A percentile compares a stretch with the other conserved stretches of the same genome.
Conservation (phyloP, 2,797 vertebrate species). For the Anguilla obscura region DNA sequence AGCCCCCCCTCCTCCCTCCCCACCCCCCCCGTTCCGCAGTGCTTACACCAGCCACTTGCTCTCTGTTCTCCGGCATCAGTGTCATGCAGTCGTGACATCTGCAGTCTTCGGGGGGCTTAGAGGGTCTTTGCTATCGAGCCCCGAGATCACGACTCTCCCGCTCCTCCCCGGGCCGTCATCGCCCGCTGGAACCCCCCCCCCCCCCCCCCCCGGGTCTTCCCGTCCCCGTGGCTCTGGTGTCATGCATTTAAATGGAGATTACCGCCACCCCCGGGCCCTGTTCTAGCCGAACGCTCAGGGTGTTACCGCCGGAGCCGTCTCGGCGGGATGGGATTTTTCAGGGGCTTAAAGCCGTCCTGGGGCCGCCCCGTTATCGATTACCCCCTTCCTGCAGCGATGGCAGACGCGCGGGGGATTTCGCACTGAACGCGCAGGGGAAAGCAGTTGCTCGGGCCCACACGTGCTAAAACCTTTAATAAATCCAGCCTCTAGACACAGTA, state of each 20-base stretch:
- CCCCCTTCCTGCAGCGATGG: slow-evolving; percentile 51
- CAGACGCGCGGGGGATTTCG: slow-evolving; percentile 52
- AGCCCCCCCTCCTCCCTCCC: not conserved
- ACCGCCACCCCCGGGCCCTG: slow-evolving; percentile 14
- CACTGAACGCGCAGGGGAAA: not conserved
- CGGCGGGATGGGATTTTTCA: slow-evolving; percentile 54
- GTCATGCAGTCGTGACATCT: not conserved
- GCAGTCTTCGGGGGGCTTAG: not conserved
- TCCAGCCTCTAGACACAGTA: not conserved
- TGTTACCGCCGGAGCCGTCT: slow-evolving; percentile 26
- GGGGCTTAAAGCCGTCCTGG: slow-evolving; percentile 44
- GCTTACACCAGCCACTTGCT: not conserved
- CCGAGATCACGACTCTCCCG: not conserved
- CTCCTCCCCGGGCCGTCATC: not conserved
- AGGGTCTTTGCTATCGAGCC: not conserved
- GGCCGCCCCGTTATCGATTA: slow-evolving; percentile 63
- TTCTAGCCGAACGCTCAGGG: slow-evolving; percentile 13
- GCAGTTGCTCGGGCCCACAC: not conserved
- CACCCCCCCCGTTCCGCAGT: not conserved
- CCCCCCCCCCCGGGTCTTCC: not conserved
- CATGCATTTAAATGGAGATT: slow-evolving; percentile 25
- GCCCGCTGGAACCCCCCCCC: not conserved
- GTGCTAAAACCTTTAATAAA: not conserved
- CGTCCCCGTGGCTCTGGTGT: not conserved
- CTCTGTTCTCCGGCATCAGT: not conserved